Evolutionary conservation across 2,113 vertebrate species (phyloP).

Genomic region (Pseudonaja textilis): DNA sequence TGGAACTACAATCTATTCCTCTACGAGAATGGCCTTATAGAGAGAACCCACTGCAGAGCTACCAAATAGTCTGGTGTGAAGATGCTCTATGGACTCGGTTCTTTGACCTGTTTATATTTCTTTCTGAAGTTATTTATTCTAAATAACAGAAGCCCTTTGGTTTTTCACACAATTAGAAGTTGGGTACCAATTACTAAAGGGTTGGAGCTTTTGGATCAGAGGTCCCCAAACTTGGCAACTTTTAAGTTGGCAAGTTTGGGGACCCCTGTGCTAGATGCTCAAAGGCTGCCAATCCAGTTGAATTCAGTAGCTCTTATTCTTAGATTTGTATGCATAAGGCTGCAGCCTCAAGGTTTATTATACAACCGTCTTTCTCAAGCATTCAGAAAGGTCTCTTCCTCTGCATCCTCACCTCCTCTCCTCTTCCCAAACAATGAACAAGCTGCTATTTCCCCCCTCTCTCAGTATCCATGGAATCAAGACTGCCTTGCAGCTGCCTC

Average conservation of each 20-base stretch:
- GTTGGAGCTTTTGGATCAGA: no score
- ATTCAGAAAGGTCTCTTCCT: background rate
- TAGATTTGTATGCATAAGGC: background rate
- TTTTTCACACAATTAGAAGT: background rate
- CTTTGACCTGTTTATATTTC: background rate
- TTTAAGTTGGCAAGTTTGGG: no score
- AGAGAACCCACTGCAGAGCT: background rate
- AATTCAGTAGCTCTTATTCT: background rate
- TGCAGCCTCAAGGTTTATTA: background rate
- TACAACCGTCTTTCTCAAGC: background rate
- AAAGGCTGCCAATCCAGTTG: background rate
- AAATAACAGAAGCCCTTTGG: background rate
- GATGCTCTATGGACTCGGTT: background rate
- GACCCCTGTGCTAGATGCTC: background rate
- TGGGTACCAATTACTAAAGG: background rate
- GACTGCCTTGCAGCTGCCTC: slow-evolving; percentile 13
- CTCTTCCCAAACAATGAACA: background rate
- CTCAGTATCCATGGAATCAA: background rate
- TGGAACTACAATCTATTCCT: background rate
- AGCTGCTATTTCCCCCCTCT: background rate
- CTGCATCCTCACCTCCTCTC: background rate
- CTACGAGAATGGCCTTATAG: background rate
- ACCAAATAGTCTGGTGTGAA: background rate
- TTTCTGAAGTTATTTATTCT: background rate
- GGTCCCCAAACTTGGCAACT: no score